Percentiles rank a stretch among this genome's conserved stretches.
phyloP scores from a whole-genome alignment of 1,140 invertebrate species.

The Sminthurides bifidus region DNA sequence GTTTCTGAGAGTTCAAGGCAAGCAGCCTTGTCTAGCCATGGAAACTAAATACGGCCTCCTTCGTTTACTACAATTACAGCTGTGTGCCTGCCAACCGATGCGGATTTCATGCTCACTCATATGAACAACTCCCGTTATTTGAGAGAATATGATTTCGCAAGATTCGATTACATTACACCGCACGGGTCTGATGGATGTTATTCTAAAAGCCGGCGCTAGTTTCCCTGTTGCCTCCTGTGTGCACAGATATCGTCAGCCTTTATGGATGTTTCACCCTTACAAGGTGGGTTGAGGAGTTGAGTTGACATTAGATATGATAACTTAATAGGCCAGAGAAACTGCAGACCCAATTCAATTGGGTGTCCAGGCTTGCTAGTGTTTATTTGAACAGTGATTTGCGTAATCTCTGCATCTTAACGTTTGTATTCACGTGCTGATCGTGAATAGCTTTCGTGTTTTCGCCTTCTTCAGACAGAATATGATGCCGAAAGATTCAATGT shows the following conservation, averaged over 20 bases:
- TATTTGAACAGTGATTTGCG: not conserved
- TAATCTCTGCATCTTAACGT: not conserved
- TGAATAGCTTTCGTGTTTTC: not conserved
- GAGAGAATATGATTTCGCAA: constrained; percentile 67
- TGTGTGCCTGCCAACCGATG: constrained; percentile 19
- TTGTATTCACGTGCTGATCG: not conserved
- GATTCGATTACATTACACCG: constrained; percentile 57
- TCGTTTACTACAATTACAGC: constrained; percentile 8
- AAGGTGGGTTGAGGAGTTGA: constrained; percentile 46
- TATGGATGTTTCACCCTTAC: constrained; percentile 59
- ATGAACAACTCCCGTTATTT: constrained; percentile 79
- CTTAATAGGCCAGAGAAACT: too few relatives aligned
- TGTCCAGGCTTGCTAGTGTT: not conserved
- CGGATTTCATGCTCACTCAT: constrained; percentile 40
- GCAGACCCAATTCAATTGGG: too few relatives aligned
- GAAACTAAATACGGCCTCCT: not conserved
- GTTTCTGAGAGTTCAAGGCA: too few relatives aligned
- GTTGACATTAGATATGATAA: not conserved
- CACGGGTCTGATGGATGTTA: constrained; percentile 51
- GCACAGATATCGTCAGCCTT: constrained; percentile 58
- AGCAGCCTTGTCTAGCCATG: not conserved
- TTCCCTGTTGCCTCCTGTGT: constrained; percentile 58
- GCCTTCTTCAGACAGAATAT: constrained; percentile 47
- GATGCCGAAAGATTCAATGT: constrained; percentile 66
- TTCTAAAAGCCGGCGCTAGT: constrained; percentile 48